Evolutionary conservation across 1,140 invertebrate species (phyloP), one percentile per base, ranked within the genome.

Genomic region (Aleiodes sp.): DNA sequence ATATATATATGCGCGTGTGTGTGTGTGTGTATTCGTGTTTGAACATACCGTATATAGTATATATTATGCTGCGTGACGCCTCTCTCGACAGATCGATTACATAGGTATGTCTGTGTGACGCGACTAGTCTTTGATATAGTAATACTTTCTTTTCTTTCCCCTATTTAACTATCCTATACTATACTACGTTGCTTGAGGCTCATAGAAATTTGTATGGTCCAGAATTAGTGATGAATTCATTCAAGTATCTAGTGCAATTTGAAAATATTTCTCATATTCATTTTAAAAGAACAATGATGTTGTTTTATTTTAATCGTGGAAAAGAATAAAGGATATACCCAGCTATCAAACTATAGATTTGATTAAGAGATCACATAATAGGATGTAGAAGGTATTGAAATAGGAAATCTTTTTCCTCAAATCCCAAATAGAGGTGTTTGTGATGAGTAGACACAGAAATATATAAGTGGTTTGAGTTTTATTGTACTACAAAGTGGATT

Each of bases 401-500:
- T 37, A 14, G 16, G 12, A n/a, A 26, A 6, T 57, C 21, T 24
- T 57, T 57, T 57, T n/a, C 29, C 6, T 60, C 12, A 33, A 21
- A 35, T 37, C 16, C 16, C 6, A 33, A 0, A 60, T 61, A 26
- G 10, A 68, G 29, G n/a, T 57, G 52, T 28, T 19, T 10, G 41
- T 29, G 37, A 14, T 64, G 67, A 43, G 35, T 63, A 46, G 1
- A 21, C 35, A 64, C 28, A 62, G 29, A 21, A 65, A 4, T 9
- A 60, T 16, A 16, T 26, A n/a, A n/a, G n/a, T 56, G 52, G 66
- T 60, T 43, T 35, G 65, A 26, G 28, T 64, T 69, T 52, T 57
- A 56, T 65, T 61, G 63, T 31, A 6, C 57, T 31, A 68, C 26
- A n/a, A 68, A 79, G 75, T 71, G 76, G 79, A 80, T 84, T 83